Conservation (phyloP, 2,888 invertebrate genomes). For the Philereme transversata region DNA sequence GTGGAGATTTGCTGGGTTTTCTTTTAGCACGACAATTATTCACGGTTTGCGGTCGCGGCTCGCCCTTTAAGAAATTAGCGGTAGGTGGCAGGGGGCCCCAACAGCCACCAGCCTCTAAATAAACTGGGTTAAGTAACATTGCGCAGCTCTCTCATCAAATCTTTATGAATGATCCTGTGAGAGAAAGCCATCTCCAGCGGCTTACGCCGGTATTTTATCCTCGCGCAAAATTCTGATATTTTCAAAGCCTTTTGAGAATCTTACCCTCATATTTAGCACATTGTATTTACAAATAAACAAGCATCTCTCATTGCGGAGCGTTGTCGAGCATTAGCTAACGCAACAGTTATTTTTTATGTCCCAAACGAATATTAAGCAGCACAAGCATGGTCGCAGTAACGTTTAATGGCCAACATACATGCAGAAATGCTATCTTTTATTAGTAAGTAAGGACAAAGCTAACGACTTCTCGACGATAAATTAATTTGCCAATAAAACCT, state of each 20-base stretch:
- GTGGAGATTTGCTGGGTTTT: slow-evolving; percentile 75
- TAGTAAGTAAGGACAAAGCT: slow-evolving; percentile 50
- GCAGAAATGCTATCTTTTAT: slow-evolving; percentile 48
- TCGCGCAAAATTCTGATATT: slow-evolving; percentile 24
- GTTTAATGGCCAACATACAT: slow-evolving; percentile 56
- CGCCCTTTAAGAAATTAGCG: slow-evolving; percentile 69
- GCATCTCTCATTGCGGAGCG: slow-evolving; percentile 37
- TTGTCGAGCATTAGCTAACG: slow-evolving; percentile 42
- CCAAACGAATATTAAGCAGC: slow-evolving; percentile 49
- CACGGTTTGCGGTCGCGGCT: slow-evolving; percentile 58
- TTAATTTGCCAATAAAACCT: slow-evolving; percentile 58
- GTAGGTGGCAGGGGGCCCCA: slow-evolving; percentile 33
- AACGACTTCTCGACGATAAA: slow-evolving; percentile 56
- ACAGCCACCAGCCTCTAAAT: slow-evolving; percentile 35
- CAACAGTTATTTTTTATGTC: slow-evolving; percentile 55
- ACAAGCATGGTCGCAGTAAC: slow-evolving; percentile 47
- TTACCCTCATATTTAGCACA: slow-evolving; percentile 22
- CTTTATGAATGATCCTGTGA: slow-evolving; percentile 37
- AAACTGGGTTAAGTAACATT: slow-evolving; percentile 43
- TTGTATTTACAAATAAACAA: slow-evolving; percentile 24
- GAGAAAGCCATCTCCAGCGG: slow-evolving; percentile 31
- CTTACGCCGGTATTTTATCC: slow-evolving; percentile 32
- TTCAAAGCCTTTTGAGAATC: slow-evolving; percentile 16
- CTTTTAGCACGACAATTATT: slow-evolving; percentile 78
- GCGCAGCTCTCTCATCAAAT: slow-evolving; percentile 42